Percentiles rank a stretch among this genome's conserved stretches.
Conservation (phyloP, 2,113 vertebrate species). For the Cricetomys ansorgei region DNA sequence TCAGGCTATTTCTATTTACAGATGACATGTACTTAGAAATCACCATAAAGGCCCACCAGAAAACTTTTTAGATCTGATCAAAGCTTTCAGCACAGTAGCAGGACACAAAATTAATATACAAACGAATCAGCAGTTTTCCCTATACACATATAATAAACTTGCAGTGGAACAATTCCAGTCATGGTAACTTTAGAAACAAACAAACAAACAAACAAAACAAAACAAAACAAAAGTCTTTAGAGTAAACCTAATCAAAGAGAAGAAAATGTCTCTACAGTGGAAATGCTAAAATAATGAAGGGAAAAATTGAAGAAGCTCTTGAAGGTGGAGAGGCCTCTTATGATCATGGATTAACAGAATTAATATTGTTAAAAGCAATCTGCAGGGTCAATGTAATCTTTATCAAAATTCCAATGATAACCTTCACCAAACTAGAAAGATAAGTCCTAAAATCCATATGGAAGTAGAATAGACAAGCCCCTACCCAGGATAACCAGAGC, state of each 20-base stretch:
- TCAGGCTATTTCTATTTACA: neutral
- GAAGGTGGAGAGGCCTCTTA: neutral
- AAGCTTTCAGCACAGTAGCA: neutral
- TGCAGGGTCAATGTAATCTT: neutral
- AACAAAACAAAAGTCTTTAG: neutral
- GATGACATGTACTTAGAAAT: neutral
- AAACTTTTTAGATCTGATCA: neutral
- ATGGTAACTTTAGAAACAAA: neutral
- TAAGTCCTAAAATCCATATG: neutral
- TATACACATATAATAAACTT: neutral
- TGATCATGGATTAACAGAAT: neutral
- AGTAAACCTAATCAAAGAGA: neutral
- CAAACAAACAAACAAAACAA: neutral
- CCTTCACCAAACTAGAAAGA: neutral
- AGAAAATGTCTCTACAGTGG: neutral
- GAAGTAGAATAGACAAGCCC: neutral
- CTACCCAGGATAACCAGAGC: neutral
- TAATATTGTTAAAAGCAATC: neutral
- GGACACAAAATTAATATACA: neutral
- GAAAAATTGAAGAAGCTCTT: neutral
- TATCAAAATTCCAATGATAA: too few relatives aligned
- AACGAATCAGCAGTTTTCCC: neutral
- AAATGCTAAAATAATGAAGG: neutral
- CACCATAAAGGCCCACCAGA: neutral
- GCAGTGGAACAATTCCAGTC: neutral